These are phyloP conservation scores for Xylota segnis DNA, from an alignment of 2,888 invertebrate genomes.

Conservation along the genomic window DNA sequence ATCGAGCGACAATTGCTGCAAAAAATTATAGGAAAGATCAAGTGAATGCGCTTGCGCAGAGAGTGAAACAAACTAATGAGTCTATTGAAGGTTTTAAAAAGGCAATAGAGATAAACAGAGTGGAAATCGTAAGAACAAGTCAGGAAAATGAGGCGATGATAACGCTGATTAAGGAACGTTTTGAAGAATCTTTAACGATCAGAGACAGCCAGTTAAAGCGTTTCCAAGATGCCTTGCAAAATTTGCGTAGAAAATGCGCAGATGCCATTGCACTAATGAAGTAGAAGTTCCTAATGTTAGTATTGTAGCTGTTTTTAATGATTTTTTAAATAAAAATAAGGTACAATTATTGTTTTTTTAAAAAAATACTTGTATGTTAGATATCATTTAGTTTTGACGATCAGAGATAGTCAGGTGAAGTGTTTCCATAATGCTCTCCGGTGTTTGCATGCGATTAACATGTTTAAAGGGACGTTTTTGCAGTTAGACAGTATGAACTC, in stretches of 20 bases:
- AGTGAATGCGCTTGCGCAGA: slow-evolving; percentile 23
- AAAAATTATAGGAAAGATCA: slow-evolving; percentile 36
- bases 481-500: too few species aligned
- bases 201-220: slow-evolving; percentile 32
- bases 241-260: slow-evolving; percentile 26
- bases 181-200: slow-evolving; percentile 29
- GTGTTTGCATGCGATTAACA: too few species aligned
- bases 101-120: slow-evolving; percentile 5
- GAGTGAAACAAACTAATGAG: not conserved
- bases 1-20: slow-evolving; percentile 46
- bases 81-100: not conserved
- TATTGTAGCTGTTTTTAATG: not conserved
- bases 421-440: too few species aligned
- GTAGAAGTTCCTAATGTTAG: not conserved
- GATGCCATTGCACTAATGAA: slow-evolving; percentile 35
- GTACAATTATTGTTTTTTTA: not conserved
- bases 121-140: not conserved
- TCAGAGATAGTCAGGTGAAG: too few species aligned
- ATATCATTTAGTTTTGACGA: too few species aligned
- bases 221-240: slow-evolving; percentile 34
- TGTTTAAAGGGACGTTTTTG: too few species aligned
- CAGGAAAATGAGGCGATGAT: slow-evolving; percentile 58
- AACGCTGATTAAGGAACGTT: slow-evolving; percentile 39
- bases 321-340: slow-evolving; percentile 6
- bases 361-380: too few species aligned